These are phyloP conservation scores for Semicossyphus pulcher DNA, from an alignment of 2,113 vertebrate genomes.

Conservation along the genomic window DNA sequence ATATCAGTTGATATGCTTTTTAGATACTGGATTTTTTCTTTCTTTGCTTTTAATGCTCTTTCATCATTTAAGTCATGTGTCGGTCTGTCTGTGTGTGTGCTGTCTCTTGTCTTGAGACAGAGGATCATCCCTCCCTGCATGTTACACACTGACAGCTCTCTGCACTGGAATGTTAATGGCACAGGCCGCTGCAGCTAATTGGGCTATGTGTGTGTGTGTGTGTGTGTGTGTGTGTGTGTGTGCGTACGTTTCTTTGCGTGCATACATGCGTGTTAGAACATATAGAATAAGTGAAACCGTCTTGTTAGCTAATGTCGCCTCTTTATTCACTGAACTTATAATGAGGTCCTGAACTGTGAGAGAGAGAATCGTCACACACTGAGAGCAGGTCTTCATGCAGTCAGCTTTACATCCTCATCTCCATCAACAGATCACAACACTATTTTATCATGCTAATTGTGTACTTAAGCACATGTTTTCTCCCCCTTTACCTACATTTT, in stretches of 20 bases:
- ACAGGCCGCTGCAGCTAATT: constrained; percentile 65
- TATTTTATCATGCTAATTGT: constrained; percentile 23
- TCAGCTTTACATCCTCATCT: neutral
- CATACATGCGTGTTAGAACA: neutral
- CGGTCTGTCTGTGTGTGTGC: neutral
- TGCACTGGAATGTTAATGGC: constrained; percentile 60
- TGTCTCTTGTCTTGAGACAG: constrained; percentile 20
- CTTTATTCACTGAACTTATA: constrained; percentile 21
- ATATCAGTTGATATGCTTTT: no score
- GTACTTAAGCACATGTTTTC: constrained; percentile 6
- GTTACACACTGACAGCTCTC: constrained; percentile 38
- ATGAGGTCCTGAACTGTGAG: constrained; percentile 15
- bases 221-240: neutral
- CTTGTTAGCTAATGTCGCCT: constrained; percentile 23
- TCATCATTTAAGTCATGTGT: neutral
- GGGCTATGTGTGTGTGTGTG: constrained; percentile 6
- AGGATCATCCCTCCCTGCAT: constrained; percentile 20
- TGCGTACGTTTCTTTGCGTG: neutral
- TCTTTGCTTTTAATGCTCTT: neutral
- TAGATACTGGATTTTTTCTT: no score
- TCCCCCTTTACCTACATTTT: constrained; percentile 11
- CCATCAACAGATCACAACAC: constrained; percentile 24
- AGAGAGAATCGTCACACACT: neutral
- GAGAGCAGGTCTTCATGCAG: neutral
- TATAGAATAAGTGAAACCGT: constrained; percentile 22